Conservation (phyloP, 2,888 invertebrate species). For the Conomelus anceps region DNA sequence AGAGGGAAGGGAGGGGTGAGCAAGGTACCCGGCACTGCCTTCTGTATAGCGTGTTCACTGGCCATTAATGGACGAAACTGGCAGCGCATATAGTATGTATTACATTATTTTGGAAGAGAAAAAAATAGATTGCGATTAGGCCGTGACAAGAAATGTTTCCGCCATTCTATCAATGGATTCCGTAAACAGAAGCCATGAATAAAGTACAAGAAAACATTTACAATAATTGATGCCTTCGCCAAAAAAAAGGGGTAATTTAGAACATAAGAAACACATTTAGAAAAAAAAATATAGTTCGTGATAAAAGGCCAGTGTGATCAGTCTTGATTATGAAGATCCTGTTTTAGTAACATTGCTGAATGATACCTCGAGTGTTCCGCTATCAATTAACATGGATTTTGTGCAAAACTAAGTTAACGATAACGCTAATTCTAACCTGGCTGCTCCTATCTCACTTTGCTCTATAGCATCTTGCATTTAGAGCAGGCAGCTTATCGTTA, state of each 20-base stretch:
- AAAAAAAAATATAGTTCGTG: neutral
- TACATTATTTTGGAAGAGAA: neutral
- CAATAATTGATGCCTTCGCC: neutral
- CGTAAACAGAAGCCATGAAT: neutral
- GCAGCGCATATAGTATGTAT: neutral
- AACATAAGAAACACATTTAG: neutral
- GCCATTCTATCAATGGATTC: neutral
- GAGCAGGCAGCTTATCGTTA: too few relatives aligned
- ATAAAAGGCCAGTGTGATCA: neutral
- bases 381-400: too few relatives aligned
- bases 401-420: too few relatives aligned
- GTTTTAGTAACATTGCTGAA: neutral
- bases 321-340: neutral
- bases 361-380: neutral
- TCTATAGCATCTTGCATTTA: too few relatives aligned
- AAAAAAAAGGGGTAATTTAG: neutral
- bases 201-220: neutral
- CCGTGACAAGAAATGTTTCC: neutral
- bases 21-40: neutral
- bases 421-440: too few relatives aligned
- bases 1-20: neutral
- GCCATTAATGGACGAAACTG: neutral
- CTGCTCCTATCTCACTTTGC: too few relatives aligned
- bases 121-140: neutral
- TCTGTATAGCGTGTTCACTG: neutral